Conservation (phyloP, 2,888 invertebrate species). For the Yponomeuta malinellus region DNA sequence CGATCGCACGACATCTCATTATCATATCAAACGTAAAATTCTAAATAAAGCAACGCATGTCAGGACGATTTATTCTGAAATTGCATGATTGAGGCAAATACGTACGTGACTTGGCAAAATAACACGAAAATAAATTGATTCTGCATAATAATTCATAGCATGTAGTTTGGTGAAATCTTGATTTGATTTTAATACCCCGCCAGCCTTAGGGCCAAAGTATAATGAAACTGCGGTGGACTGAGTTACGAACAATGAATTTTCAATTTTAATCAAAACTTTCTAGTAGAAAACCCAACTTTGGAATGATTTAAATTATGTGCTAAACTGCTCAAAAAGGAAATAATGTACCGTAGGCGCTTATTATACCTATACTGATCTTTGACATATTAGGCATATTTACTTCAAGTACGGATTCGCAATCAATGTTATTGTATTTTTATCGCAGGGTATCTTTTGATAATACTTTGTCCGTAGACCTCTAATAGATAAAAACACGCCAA, state of each 20-base stretch:
- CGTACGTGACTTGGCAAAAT: background rate
- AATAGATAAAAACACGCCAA: no score
- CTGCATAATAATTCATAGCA: background rate
- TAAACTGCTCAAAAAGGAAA: background rate
- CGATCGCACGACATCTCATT: background rate
- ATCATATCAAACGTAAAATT: background rate
- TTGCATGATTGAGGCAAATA: background rate
- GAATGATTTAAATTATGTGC: no score
- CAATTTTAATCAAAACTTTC: conserved; percentile 1
- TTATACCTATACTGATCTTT: background rate
- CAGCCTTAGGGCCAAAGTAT: background rate
- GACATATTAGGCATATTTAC: background rate
- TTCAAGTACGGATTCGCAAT: no score
- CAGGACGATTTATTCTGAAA: background rate
- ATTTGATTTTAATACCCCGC: conserved; percentile 1
- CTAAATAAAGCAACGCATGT: background rate
- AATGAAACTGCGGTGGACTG: background rate
- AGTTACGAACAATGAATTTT: conserved; percentile 2
- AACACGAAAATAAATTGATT: background rate
- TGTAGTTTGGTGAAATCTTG: background rate
- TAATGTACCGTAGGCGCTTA: background rate
- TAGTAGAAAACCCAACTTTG: no score
- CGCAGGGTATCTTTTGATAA: no score
- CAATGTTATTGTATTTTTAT: no score
- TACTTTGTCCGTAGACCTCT: no score